Conservation (phyloP, 2,888 invertebrate species). For the Acrobasis consociella region DNA sequence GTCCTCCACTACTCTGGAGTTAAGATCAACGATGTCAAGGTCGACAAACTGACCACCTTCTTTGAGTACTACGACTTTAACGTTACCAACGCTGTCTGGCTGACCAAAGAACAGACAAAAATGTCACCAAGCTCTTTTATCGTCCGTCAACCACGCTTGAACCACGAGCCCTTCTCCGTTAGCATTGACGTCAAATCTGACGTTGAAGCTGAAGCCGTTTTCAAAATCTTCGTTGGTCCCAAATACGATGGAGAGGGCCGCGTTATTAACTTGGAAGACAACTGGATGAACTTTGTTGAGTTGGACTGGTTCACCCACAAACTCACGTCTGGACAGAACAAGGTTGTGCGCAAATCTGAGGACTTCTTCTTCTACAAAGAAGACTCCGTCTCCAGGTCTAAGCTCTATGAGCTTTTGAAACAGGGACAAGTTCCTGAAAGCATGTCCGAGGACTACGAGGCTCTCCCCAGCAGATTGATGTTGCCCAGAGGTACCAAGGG, state of each 20-base stretch:
- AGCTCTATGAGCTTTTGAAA: constrained; percentile 82
- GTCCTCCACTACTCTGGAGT: constrained; percentile 83
- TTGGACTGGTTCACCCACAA: constrained; percentile 84
- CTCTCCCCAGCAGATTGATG: constrained; percentile 86
- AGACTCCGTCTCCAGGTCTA: constrained; percentile 84
- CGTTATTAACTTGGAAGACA: constrained; percentile 75
- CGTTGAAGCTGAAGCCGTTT: constrained; percentile 78
- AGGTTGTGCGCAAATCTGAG: constrained; percentile 84
- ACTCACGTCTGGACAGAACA: constrained; percentile 84
- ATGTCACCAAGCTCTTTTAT: constrained; percentile 67
- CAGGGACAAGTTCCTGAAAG: constrained; percentile 78
- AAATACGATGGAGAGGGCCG: constrained; percentile 84
- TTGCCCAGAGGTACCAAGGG: constrained; percentile 87
- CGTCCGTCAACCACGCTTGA: constrained; percentile 86
- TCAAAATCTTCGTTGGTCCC: constrained; percentile 87
- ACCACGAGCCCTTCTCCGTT: constrained; percentile 86
- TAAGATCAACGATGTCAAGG: constrained; percentile 82
- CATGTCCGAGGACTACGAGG: constrained; percentile 79
- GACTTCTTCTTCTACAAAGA: constrained; percentile 84
- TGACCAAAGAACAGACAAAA: constrained; percentile 53
- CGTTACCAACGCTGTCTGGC: constrained; percentile 78
- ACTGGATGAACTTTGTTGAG: constrained; percentile 83
- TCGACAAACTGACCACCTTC: constrained; percentile 85
- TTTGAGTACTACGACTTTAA: constrained; percentile 86
- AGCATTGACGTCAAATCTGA: constrained; percentile 84